Base-by-base conservation (phyloP, 2,113 vertebrate species). In the Erinaceus europaeus region DNA sequence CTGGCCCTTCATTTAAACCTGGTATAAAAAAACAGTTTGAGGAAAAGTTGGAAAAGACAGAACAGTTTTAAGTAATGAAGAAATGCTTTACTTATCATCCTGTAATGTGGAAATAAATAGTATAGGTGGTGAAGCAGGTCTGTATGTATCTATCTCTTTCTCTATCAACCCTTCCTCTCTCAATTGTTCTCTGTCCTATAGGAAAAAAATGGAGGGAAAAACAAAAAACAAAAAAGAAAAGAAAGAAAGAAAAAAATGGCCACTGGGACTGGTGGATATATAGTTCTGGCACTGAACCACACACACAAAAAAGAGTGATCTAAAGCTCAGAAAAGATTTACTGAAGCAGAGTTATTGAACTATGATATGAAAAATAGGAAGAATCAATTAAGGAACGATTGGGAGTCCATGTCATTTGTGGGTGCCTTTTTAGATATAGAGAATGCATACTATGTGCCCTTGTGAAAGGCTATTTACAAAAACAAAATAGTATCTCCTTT, bases 291-390 rank as follows among this genome's bases (percentile, higher is more conserved):
- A 50, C 48, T 50, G 48, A 50, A 50, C 9, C 48, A 9, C 48
- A 50, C 9, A 17, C 48, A 50, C 48, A 50, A 50, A 50, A 50
- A 50, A 57, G 1, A 72, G 17, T 80, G 77, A 79, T 83, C 38
- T 18, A 55, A 44, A 79, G 46, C 80, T 42, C 6, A 91, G 21
- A 21, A 68, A 14, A 90, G 62, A 10, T 46, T 29, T 17, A 18
- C 38, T 67, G 79, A 84, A 91, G 36, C 14, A 57, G 21, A 17
- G 27, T 73, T 71, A 52, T 14, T 81, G 29, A 57, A 53, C 27
- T 88, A 13, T 78, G 5, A n/a, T 65, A 78, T 46, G 27, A 87
- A 90, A 20, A 25, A 65, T 78, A 78, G n/a, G n/a, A 52, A n/a
- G 27, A 73, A 42, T 71, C 83, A 83, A 75, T 46, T 55, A 42